Evolutionary conservation across 2,888 invertebrate genomes (phyloP), one percentile per base, ranked within the genome.

Genomic region (Caradrina clavipalpis): DNA sequence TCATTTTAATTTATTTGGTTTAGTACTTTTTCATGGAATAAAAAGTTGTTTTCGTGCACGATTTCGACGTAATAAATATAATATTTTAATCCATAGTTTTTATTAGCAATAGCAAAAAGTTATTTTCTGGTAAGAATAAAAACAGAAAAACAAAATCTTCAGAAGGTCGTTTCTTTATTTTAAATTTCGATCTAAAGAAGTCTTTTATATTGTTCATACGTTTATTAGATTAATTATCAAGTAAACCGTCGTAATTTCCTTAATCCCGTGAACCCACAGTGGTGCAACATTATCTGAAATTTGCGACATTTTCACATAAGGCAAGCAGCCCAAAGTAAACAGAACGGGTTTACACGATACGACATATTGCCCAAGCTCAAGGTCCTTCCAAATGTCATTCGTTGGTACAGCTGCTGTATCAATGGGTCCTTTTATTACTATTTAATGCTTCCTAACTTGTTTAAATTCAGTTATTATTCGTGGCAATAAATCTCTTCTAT

Each of bases 301-400:
- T 78, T 35, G 42, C 68, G 61, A 71, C 55, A 68, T 71, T 70
- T 70, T 61, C 60, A 61, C 58, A n/a, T 61, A 78, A 57, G 73
- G 69, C 63, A 70, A 72, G 64, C 68, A 50, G 39, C 72, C 22
- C 22, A 45, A 66, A 75, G 77, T 68, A 80, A 84, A 80, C 54
- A 69, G 45, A 82, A 69, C 72, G 55, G 63, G 76, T 76, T 74
- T 63, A 66, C 54, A 66, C 58, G 45, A 64, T 72, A 56, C 61
- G 47, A 68, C 65, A 63, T 60, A 79, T 81, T 79, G 77, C 74
- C 73, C 63, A 77, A 77, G 65, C 68, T 21, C 66, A 81, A 81
- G 83, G 83, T 66, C 74, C 19, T 19, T 31, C 69, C 74, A 82
- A 82, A 84, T 82, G 79, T 79, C 83, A 82, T 55, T 54, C 22